Percentiles rank a stretch among this genome's conserved stretches.
Conservation (phyloP, 2,113 vertebrate genomes). For the Theristicus caerulescens region DNA sequence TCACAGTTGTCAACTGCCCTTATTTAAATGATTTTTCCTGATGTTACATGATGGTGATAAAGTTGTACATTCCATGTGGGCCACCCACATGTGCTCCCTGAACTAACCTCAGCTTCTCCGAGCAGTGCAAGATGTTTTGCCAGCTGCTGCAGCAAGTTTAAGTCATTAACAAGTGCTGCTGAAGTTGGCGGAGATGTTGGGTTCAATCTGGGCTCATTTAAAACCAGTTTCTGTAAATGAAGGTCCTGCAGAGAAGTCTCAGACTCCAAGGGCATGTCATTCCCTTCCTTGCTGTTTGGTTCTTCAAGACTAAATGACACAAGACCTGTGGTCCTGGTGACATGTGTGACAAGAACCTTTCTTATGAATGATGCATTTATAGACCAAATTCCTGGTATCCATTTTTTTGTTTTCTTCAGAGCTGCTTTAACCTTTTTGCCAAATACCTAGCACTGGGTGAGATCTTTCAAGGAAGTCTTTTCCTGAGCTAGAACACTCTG, state of each 20-base stretch:
- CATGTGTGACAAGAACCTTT: not conserved
- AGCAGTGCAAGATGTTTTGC: not conserved
- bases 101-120: not conserved
- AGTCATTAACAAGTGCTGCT: slow-evolving; percentile 16
- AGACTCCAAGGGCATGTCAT: not conserved
- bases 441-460: not conserved
- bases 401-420: not conserved
- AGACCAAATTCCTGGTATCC: not conserved
- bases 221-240: not conserved
- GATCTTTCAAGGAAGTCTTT: not conserved
- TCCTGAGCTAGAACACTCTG: not conserved
- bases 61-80: rapidly evolving
- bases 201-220: not conserved
- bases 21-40: not conserved
- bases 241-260: not conserved
- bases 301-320: not conserved
- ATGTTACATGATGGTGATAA: not conserved
- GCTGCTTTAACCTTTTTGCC: not conserved
- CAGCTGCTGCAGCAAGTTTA: slow-evolving; percentile 16
- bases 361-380: not conserved
- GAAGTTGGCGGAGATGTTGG: not conserved
- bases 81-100: not conserved
- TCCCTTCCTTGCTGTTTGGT: not conserved
- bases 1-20: not conserved
- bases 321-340: not conserved